phyloP scores from a whole-genome alignment of 1,140 invertebrate genomes.

The Neocloeon triangulifer region DNA sequence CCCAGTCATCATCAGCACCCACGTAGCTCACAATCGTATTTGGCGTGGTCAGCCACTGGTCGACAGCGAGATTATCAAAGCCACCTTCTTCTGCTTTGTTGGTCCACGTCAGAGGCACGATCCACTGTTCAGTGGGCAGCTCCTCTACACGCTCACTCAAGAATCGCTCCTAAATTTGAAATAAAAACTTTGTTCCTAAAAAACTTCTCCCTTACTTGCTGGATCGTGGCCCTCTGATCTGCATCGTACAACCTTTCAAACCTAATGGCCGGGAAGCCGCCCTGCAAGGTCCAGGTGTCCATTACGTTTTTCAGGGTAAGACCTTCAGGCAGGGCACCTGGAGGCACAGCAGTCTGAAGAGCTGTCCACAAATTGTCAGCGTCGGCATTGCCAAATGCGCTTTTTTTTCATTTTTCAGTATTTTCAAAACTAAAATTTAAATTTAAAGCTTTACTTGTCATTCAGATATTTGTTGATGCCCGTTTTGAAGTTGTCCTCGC shows the following conservation, averaged over 20 bases:
- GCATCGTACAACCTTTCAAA: slow-evolving; percentile 18
- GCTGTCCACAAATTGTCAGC: too few relatives aligned
- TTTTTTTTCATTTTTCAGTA: too few relatives aligned
- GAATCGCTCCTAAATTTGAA: slow-evolving; percentile 2
- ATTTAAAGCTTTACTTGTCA: slow-evolving; percentile 18
- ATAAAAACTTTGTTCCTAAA: background rate
- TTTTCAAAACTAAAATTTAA: too few relatives aligned
- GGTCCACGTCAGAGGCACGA: slow-evolving; percentile 28
- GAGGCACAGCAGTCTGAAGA: too few relatives aligned
- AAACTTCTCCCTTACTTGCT: too few relatives aligned
- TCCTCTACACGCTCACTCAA: background rate
- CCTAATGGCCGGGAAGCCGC: slow-evolving; percentile 38
- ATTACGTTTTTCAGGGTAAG: slow-evolving; percentile 26
- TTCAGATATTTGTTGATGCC: slow-evolving; percentile 19
- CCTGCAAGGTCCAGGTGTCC: slow-evolving; percentile 42
- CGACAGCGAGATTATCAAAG: slow-evolving; percentile 22
- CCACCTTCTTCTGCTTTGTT: slow-evolving; percentile 16
- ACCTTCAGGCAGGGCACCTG: background rate
- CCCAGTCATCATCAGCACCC: slow-evolving; percentile 23
- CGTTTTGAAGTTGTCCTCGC: slow-evolving; percentile 18
- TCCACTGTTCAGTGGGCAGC: slow-evolving; percentile 16
- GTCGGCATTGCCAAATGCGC: too few relatives aligned
- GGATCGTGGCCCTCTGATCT: slow-evolving; percentile 21
- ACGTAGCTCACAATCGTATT: too few relatives aligned
- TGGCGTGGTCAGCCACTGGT: slow-evolving; percentile 14